Base-by-base conservation (phyloP, 1,140 invertebrate species). In the Matsumurasca onukii region DNA sequence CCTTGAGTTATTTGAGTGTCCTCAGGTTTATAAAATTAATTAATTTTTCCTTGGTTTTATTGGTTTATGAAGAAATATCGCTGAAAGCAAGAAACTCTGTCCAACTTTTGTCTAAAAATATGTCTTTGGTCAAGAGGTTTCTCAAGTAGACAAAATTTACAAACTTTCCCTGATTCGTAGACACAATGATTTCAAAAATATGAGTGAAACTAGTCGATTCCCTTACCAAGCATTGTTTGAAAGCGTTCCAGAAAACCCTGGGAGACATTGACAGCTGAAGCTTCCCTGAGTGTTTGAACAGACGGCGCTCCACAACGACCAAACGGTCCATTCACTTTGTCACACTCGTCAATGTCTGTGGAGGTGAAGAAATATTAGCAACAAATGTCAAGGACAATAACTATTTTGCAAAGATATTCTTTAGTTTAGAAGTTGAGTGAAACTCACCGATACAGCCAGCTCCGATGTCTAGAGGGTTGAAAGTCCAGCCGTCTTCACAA, bases 291-390 rank as follows among this genome's bases (percentile, higher is more conserved):
- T 85, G 76, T 98, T 97, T 3, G 86, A 86, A 77, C 95, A 97
- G n/a, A 87, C 77, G 5, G 94, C 89, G 82, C 80, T 17, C 92
- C 93, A 79, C 95, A 97, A 67, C 89, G 84, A 70, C 92, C 93
- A 48, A 85, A 89, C 5, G 88, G 87, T 65, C 92, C 92, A 74
- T 90, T 85, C 13, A 86, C 77, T 34, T 81, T 80, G 74, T 94
- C 92, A 77, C 97, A 99, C 82, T 99, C 97, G 77, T 98, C 88
- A 69, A 98, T 91, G 80, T 97, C 94, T 89, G 70, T n/a, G 76
- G 72, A 45, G 39, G 9, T 9, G 20, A 52, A 52, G 17, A 39
- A 39, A 39, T 39, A 17, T 39, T 39, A n/a, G n/a, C n/a, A n/a
- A n/a, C 34, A 39, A 39, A 17, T 9, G 17, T 39, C 34, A 39